Evolutionary conservation across 2,113 vertebrate genomes (phyloP).

Genomic region (Corythornis cristatus): DNA sequence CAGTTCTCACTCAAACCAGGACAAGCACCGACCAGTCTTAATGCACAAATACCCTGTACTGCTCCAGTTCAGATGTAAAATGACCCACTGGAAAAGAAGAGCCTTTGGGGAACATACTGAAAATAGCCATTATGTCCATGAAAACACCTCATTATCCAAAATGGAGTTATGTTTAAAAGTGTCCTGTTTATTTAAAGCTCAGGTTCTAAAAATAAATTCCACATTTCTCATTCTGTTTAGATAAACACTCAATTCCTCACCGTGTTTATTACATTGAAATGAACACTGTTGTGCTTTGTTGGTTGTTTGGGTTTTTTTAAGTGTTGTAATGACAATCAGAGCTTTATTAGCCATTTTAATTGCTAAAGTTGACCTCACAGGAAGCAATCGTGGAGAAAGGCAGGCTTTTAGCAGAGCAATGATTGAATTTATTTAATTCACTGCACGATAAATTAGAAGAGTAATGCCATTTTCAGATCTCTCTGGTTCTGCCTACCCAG

Average conservation of each 20-base stretch:
- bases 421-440: slow-evolving; percentile 7
- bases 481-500: not conserved
- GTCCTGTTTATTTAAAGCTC: slow-evolving; percentile 49
- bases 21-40: not conserved
- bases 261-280: not conserved
- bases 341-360: slow-evolving; percentile 41
- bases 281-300: not conserved
- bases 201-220: slow-evolving; percentile 36
- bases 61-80: not conserved
- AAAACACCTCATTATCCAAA: slow-evolving; percentile 50
- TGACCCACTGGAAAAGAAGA: not conserved
- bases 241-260: slow-evolving; percentile 22
- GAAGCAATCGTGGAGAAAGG: not conserved
- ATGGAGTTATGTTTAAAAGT: slow-evolving; percentile 8
- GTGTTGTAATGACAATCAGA: slow-evolving; percentile 23
- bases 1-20: too few species aligned
- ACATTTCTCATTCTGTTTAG: slow-evolving; percentile 7
- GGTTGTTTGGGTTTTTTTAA: not conserved
- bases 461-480: not conserved
- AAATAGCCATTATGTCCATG: slow-evolving; percentile 26
- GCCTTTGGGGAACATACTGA: not conserved
- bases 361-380: slow-evolving; percentile 21
- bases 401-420: slow-evolving; percentile 18
- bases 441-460: slow-evolving; percentile 20
- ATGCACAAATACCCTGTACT: not conserved